Evolutionary conservation across 2,888 invertebrate genomes (phyloP).

Genomic region (Scelioninae gen. 2): DNA sequence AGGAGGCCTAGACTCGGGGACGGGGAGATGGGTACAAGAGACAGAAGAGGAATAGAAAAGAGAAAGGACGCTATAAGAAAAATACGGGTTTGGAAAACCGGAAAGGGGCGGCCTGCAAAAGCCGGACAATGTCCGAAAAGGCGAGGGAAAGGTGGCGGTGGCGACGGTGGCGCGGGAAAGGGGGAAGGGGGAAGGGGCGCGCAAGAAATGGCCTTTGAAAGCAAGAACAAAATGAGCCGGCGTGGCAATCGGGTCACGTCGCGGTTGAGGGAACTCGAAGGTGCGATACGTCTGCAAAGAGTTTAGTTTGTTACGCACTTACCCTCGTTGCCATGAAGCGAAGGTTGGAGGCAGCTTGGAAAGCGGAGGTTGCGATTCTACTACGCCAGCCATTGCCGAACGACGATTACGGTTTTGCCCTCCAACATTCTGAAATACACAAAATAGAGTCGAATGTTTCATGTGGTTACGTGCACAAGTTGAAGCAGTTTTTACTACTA

Average conservation of each 20-base stretch:
- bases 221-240: constrained; percentile 53
- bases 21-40: no score
- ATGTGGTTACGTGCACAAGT: constrained; percentile 21
- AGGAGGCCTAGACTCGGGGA: no score
- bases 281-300: constrained; percentile 56
- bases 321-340: constrained; percentile 60
- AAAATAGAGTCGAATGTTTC: constrained; percentile 31
- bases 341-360: constrained; percentile 51
- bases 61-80: constrained; percentile 58
- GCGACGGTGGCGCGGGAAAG: no score
- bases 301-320: constrained; percentile 59
- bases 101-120: constrained; percentile 67
- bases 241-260: constrained; percentile 58
- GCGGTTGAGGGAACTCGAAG: constrained; percentile 50
- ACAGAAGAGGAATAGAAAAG: no score
- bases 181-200: not conserved
- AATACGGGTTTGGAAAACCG: constrained; percentile 68
- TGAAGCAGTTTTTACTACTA: constrained; percentile 18
- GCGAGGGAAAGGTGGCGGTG: constrained; percentile 14
- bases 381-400: constrained; percentile 59
- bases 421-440: constrained; percentile 55
- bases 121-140: constrained; percentile 64
- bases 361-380: constrained; percentile 47
- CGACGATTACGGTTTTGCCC: constrained; percentile 50
- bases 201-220: constrained; percentile 50